These are phyloP conservation scores for Triplophysa dalaica DNA, from an alignment of 2,113 vertebrate genomes.

Conservation along the genomic window DNA sequence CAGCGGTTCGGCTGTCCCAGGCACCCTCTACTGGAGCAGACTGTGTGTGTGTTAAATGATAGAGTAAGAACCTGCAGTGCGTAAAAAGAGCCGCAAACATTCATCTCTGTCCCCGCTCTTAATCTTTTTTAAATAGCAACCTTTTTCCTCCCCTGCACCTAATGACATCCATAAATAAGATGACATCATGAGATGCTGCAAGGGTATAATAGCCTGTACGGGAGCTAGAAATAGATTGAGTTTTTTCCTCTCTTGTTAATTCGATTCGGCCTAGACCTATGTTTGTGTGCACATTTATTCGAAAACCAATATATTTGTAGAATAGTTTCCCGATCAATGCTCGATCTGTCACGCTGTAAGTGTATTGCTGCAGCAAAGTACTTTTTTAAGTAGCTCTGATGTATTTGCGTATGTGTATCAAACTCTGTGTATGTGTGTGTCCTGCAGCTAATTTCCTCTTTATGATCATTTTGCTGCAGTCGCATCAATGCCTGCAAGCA, in stretches of 20 bases:
- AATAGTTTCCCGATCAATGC: background rate
- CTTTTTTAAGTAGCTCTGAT: constrained; percentile 19
- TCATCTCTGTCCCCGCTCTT: constrained; percentile 63
- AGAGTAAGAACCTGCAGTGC: constrained; percentile 62
- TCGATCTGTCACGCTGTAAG: background rate
- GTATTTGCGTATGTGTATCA: background rate
- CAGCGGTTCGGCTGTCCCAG: constrained; percentile 12
- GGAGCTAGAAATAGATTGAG: background rate
- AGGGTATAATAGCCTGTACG: constrained; percentile 15
- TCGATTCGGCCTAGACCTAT: background rate
- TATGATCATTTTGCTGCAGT: constrained; percentile 30
- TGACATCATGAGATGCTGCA: constrained; percentile 32
- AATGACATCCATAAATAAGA: constrained; percentile 60
- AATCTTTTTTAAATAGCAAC: constrained; percentile 70
- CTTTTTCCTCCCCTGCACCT: constrained; percentile 52
- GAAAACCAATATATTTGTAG: constrained; percentile 12
- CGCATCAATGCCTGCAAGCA: constrained; percentile 15
- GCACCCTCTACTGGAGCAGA: constrained; percentile 25
- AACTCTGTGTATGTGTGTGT: constrained; percentile 3
- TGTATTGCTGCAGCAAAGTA: background rate
- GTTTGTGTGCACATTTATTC: background rate
- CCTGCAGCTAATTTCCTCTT: constrained; percentile 13
- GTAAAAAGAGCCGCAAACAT: constrained; percentile 66
- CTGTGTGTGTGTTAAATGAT: constrained; percentile 33
- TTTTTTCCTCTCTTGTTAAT: constrained; percentile 22